Evolutionary conservation across 64 coral and sea anemone genomes (phyloP).

Genomic region (Trachythela sp.): DNA sequence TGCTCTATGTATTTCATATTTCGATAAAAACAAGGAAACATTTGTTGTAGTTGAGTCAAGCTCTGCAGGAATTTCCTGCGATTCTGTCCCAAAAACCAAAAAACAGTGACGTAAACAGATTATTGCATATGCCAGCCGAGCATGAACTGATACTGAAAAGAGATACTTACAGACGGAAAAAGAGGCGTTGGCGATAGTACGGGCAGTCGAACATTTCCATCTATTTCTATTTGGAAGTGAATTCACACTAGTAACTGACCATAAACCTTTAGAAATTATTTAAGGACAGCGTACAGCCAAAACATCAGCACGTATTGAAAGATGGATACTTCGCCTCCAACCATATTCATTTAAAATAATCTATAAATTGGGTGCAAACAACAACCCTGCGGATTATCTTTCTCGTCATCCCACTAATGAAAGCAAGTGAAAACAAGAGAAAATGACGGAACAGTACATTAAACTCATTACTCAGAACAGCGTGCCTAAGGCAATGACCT

Average conservation of each 20-base stretch:
- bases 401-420: no score
- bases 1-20: neutral
- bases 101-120: neutral
- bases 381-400: no score
- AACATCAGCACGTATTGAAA: no score
- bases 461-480: no score
- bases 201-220: neutral
- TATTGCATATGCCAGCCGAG: slow-evolving; percentile 5
- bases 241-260: neutral
- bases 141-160: neutral
- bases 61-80: neutral
- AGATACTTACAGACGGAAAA: neutral
- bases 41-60: neutral
- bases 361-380: no score
- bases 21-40: neutral
- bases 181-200: neutral
- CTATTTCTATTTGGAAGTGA: neutral
- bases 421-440: no score
- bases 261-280: no score
- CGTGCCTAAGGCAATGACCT: no score
- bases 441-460: no score
- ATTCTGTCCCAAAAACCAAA: neutral
- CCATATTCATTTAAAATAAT: no score
- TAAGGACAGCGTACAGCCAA: neutral
- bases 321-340: no score